Evolutionary conservation across 2,797 vertebrate species (phyloP), one percentile per base, ranked within the genome.

Genomic region (Phalloptychus januarius): DNA sequence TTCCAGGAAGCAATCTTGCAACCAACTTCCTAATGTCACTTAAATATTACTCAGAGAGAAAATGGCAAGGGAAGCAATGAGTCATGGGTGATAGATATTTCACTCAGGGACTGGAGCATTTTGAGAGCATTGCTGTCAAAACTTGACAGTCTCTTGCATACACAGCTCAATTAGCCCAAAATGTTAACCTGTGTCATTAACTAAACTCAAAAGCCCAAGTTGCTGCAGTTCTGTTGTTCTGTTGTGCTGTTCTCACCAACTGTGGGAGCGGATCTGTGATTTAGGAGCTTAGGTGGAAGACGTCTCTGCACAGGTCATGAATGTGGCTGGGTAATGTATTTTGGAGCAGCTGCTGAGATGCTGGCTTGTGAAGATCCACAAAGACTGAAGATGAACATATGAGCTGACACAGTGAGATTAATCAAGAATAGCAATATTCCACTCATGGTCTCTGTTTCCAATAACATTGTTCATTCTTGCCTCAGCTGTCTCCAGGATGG

Each of bases 371-470:
- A 81, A 77, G 25, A 81, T 81, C 80, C 83, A 85, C 25, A 28
- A 36, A 81, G 61, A 36, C 83, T 18, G 65, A 71, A 81, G 77
- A 89, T 81, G 33, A 85, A 91, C 52, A 58, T 69, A 75, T 5
- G 40, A 40, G 50, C 74, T 75, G 85, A 88, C 77, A 83, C 63
- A 13, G 25, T 61, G 52, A 87, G 31, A 82, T 87, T 25, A 85
- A 84, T 89, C 72, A 85, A 42, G 69, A 50, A 71, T 73, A 83
- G 87, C 69, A 79, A 58, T 0, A 1, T 52, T 69, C 70, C 0
- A 58, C 82, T 80, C 76, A 28, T 72, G n/a, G 50, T 50, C 33
- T 93, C 84, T 89, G 87, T 74, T 91, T 88, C 84, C 28, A 85
- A 91, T 91, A 84, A 89, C 58, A 31, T 31, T 28, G 16, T 7